These are phyloP conservation scores for Epirrhoe tristata DNA, from an alignment of 2,888 invertebrate species.

Conservation along the genomic window DNA sequence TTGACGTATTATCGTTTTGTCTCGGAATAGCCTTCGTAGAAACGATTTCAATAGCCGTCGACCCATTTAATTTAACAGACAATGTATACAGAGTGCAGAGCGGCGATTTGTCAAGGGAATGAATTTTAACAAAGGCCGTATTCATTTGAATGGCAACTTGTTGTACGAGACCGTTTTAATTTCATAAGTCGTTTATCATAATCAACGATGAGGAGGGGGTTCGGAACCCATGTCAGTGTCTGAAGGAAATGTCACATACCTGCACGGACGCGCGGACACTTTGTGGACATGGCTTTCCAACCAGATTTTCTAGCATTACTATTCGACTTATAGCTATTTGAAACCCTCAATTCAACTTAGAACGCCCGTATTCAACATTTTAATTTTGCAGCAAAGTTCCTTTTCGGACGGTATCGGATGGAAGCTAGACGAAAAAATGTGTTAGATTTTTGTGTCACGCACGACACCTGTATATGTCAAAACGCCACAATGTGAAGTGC, in stretches of 20 bases:
- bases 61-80: constrained; percentile 80
- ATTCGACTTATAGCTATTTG: neutral
- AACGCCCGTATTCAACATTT: neutral
- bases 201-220: constrained; percentile 68
- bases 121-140: constrained; percentile 81
- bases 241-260: constrained; percentile 80
- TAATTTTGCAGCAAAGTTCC: no score
- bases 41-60: constrained; percentile 73
- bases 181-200: constrained; percentile 86
- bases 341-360: neutral
- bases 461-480: no score
- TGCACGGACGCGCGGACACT: constrained; percentile 71
- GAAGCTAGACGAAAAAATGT: no score
- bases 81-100: constrained; percentile 76
- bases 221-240: constrained; percentile 82
- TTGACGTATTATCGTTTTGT: constrained; percentile 78
- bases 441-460: no score
- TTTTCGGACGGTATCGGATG: no score
- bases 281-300: constrained; percentile 62
- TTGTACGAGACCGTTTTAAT: constrained; percentile 83
- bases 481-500: no score
- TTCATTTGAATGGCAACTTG: constrained; percentile 83
- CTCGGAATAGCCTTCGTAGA: constrained; percentile 75
- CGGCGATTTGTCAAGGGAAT: constrained; percentile 83
- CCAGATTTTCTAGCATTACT: constrained; percentile 44